These are phyloP conservation scores for Temnothorax curvispinosus DNA, from an alignment of 1,140 invertebrate genomes.

Conservation along the genomic window DNA sequence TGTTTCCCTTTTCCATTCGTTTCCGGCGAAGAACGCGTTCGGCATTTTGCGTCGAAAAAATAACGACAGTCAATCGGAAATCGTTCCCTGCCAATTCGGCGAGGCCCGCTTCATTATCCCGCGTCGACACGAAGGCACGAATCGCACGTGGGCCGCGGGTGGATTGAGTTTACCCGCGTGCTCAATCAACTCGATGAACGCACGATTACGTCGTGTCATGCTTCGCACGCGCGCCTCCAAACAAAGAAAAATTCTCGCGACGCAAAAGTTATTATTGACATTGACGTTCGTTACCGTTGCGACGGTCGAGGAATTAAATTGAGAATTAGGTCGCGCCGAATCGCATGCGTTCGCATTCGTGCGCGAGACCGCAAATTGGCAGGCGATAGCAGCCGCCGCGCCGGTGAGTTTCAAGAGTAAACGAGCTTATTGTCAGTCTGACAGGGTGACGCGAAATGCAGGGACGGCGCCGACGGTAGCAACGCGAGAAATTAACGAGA, in stretches of 20 bases:
- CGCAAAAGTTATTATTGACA: background rate
- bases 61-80: background rate
- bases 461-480: background rate
- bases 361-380: constrained; percentile 6
- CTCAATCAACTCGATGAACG: constrained; percentile 63
- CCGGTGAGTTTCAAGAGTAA: background rate
- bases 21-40: background rate
- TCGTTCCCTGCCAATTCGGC: background rate
- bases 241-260: background rate
- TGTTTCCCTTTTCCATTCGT: background rate
- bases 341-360: background rate
- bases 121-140: constrained; percentile 44
- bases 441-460: background rate
- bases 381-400: background rate
- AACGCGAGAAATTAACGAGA: constrained; percentile 27
- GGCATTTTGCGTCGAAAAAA: background rate
- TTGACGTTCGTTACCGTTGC: background rate
- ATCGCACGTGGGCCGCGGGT: constrained; percentile 59
- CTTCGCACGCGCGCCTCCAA: constrained; percentile 9
- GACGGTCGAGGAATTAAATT: background rate
- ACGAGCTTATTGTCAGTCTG: background rate
- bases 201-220: constrained; percentile 68
- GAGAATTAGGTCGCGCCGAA: background rate
- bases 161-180: constrained; percentile 67
- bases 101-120: background rate